Evolutionary conservation across 2,113 vertebrate genomes (phyloP).

Genomic region (Vireo altiloquus): DNA sequence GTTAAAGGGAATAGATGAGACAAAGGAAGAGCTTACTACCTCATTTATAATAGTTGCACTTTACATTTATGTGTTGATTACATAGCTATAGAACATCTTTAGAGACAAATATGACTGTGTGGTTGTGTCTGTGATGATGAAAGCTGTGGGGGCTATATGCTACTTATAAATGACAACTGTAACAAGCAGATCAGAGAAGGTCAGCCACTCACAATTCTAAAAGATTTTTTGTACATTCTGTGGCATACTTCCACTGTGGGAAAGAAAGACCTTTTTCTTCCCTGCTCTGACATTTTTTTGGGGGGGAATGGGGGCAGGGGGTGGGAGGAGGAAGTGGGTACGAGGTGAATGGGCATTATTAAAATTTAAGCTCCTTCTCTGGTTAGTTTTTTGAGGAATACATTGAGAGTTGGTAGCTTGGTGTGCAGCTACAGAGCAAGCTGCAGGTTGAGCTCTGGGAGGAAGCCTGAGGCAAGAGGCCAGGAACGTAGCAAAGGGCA

Average conservation of each 20-base stretch:
- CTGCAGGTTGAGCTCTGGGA: background rate
- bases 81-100: background rate
- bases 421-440: background rate
- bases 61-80: background rate
- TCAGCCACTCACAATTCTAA: background rate
- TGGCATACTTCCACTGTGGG: background rate
- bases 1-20: background rate
- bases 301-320: accelerated
- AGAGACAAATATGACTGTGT: background rate
- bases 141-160: background rate
- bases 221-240: background rate
- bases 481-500: accelerated
- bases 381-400: background rate
- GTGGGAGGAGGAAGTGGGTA: too few species aligned
- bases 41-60: background rate
- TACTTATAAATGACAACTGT: background rate
- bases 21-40: background rate
- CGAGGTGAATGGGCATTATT: background rate
- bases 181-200: background rate
- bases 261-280: background rate
- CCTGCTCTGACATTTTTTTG: background rate
- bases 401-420: background rate
- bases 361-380: background rate
- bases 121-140: background rate
- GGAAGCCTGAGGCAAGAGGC: background rate